Evolutionary conservation across 1,140 invertebrate species (phyloP), one percentile per base, ranked within the genome.

Genomic region (Heliconius nattereri): DNA sequence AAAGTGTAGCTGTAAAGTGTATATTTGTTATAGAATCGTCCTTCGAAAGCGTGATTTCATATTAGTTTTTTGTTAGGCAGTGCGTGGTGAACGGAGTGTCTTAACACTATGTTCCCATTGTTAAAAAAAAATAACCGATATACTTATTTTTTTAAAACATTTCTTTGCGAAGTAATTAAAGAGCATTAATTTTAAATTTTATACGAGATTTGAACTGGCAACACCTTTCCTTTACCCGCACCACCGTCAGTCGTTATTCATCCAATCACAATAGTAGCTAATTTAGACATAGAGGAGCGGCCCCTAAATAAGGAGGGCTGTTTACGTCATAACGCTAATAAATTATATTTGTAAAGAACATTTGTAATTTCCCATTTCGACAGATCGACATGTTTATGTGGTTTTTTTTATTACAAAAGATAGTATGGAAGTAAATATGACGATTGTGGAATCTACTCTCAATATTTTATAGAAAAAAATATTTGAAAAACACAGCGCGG

Each of bases 271-370:
- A 66, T 66, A 66, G 60, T 29, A 66, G 26, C 60, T 66, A 66
- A 66, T 66, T 66, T 66, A 66, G 60, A 26, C 60, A 29, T 66
- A 66, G 29, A 66, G 60, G 60, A 9, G 60, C 60, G 23, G 23
- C 60, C 60, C 60, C 60, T 66, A 66, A 26, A 16, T 16, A 66
- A 66, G 60, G 60, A 66, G 60, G 60, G 60, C 9, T 66, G 40
- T 45, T 29, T 66, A 66, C 60, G 60, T 66, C 60, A 66, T 66
- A 66, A 66, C 60, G 26, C 60, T 66, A 66, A 66, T 66, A 66
- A 66, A 66, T 66, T 66, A 66, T 66, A 66, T 66, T 66, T 66
- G 60, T 66, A 66, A 66, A 66, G 60, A 66, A 26, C 60, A 66
- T 66, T 66, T 66, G 60, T 66, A 66, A 66, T 66, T 66, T 66